Evolutionary conservation across 2,888 invertebrate species (phyloP).

Genomic region (Andrena flavipes): DNA sequence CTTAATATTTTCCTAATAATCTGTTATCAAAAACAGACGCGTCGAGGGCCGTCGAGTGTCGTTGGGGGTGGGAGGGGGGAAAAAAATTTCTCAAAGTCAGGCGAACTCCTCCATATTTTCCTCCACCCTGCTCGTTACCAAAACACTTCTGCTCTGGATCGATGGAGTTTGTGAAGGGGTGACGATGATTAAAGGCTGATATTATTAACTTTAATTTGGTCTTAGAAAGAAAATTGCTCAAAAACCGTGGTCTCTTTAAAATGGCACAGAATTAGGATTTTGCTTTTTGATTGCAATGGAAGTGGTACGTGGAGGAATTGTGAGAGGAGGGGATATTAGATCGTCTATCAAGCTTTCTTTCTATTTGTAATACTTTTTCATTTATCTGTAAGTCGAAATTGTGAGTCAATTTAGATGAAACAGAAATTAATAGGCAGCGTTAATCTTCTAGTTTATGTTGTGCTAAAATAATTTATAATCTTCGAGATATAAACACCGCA

Average conservation of each 20-base stretch:
- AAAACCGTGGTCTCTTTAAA: not conserved
- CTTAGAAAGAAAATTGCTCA: not conserved
- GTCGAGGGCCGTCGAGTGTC: not conserved
- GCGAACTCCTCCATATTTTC: not conserved
- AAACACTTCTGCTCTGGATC: not conserved
- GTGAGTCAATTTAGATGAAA: too few species aligned
- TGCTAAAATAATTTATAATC: too few species aligned
- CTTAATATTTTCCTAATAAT: slow-evolving; percentile 38
- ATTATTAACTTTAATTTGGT: not conserved
- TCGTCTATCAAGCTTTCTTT: too few species aligned
- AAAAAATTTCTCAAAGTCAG: slow-evolving; percentile 2
- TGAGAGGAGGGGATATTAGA: too few species aligned
- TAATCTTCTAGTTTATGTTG: too few species aligned
- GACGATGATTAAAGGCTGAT: not conserved
- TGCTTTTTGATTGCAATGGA: too few species aligned
- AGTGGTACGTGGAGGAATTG: too few species aligned
- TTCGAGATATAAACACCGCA: too few species aligned
- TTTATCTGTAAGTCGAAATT: too few species aligned
- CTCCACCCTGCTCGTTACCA: not conserved
- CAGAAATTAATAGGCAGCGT: too few species aligned
- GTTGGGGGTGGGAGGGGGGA: not conserved
- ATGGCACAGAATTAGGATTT: too few species aligned
- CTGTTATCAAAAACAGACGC: slow-evolving; percentile 27
- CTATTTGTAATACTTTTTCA: too few species aligned
- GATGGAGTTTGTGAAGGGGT: not conserved